phyloP scores from a whole-genome alignment of 2,888 invertebrate genomes.

The Hyalella azteca region DNA sequence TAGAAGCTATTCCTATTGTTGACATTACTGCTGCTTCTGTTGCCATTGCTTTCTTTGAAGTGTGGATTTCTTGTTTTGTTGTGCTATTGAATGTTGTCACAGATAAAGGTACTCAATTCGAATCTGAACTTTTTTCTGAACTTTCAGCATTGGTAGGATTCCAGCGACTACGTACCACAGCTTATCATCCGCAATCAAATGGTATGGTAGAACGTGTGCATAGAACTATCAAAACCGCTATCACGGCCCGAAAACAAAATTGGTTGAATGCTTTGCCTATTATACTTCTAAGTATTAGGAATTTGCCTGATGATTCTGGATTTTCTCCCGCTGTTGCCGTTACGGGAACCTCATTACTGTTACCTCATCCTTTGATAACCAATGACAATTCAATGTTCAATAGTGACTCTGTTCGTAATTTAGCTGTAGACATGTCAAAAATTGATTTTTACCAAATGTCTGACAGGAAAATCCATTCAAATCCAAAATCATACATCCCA shows the following conservation, averaged over 20 bases:
- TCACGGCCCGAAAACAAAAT: constrained; percentile 59
- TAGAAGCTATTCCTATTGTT: constrained; percentile 61
- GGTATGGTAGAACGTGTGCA: constrained; percentile 64
- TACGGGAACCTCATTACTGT: neutral
- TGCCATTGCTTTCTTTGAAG: constrained; percentile 61
- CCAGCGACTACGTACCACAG: constrained; percentile 39
- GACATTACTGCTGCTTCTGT: constrained; percentile 63
- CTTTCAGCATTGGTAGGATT: constrained; percentile 42
- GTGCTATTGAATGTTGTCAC: constrained; percentile 61
- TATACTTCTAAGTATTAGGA: constrained; percentile 61
- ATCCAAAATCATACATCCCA: constrained; percentile 4
- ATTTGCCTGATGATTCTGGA: neutral
- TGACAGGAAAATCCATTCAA: neutral
- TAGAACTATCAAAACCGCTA: constrained; percentile 63
- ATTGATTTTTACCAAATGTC: neutral
- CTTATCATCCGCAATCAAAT: constrained; percentile 61
- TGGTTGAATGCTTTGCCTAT: constrained; percentile 61
- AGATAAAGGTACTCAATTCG: constrained; percentile 61
- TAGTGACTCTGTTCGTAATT: neutral
- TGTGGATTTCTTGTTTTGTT: constrained; percentile 63
- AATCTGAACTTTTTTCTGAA: constrained; percentile 60
- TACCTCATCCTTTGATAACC: neutral
- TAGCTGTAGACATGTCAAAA: constrained; percentile 8
- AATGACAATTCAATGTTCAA: neutral
- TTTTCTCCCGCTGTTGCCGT: constrained; percentile 7